Base-by-base conservation (phyloP, 1,140 invertebrate genomes). In the Micrasema minimum region DNA sequence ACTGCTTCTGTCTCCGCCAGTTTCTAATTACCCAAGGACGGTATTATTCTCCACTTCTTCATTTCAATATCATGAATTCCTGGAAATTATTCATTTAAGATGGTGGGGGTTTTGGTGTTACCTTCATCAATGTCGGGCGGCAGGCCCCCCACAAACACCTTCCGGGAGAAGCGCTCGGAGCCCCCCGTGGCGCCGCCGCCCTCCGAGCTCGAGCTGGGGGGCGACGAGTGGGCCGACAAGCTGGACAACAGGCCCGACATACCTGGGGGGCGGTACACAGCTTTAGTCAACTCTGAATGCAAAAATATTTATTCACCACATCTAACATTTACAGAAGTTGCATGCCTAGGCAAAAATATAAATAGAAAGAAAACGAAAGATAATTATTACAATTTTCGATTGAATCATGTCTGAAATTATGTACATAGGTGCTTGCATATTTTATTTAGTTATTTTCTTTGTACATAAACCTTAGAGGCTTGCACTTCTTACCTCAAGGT, bases 91-190 rank as follows among this genome's bases (percentile, higher is more conserved):
- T n/a, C n/a, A n/a, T n/a, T n/a, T n/a, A n/a, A n/a, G n/a, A n/a
- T n/a, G n/a, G n/a, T n/a, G n/a, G n/a, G n/a, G n/a, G n/a, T n/a
- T n/a, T n/a, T n/a, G n/a, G n/a, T 16, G 2, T 59, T 78, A 93
- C 93, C 93, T 90, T 99, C 97, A 82, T 99, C 96, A 75, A 99
- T 99, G 81, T 99, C 97, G 1, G 97, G 97, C 12, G 98, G 98
- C 59, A 99, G 86, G 9, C 98, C 97, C 9, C 98, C 98, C 31
- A 99, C 97, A 82, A 99, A 99, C 2, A 99, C 98, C 87, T 99
- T 99, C 69, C 97, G 87, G 6, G 96, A 98, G 84, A 94, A 99
- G 62, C 96, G 85, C 82, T 99, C 97, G 9, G 94, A 92, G 11
- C 94, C 92, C 26, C 26, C n/a, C 97, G 9, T 93, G 92, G 11